Conservation (phyloP, 2,888 invertebrate species). For the Sialis fuliginosa region DNA sequence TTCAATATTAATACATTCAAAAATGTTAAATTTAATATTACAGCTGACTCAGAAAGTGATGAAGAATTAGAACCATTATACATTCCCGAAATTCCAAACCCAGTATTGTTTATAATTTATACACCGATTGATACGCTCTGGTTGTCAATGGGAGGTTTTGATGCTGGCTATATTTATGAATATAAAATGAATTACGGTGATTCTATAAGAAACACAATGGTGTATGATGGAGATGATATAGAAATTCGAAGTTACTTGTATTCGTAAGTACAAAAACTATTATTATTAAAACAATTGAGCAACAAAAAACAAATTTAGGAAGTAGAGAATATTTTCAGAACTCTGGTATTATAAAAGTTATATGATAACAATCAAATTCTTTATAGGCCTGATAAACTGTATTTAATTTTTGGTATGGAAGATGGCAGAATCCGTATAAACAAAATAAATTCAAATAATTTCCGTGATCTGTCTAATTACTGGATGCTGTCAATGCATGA, state of each 20-base stretch:
- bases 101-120: constrained; percentile 37
- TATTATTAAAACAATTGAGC: too few species aligned
- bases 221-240: constrained; percentile 33
- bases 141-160: constrained; percentile 44
- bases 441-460: constrained; percentile 26
- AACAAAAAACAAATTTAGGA: not conserved
- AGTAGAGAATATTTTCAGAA: not conserved
- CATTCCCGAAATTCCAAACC: constrained; percentile 36
- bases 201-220: constrained; percentile 26
- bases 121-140: constrained; percentile 32
- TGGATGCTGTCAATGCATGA: constrained; percentile 62
- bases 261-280: constrained; percentile 24
- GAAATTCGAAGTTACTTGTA: constrained; percentile 36
- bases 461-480: constrained; percentile 40
- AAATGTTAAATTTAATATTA: not conserved
- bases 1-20: not conserved
- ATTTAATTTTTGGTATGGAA: constrained; percentile 38
- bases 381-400: constrained; percentile 28
- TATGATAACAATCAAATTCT: not conserved
- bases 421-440: constrained; percentile 41
- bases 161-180: constrained; percentile 50
- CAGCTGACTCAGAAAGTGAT: constrained; percentile 36
- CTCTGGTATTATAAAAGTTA: not conserved
- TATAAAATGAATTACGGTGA: constrained; percentile 27
- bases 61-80: constrained; percentile 33